These are phyloP conservation scores for Cheirogaleus medius DNA, from an alignment of 2,113 vertebrate species.

Conservation along the genomic window DNA sequence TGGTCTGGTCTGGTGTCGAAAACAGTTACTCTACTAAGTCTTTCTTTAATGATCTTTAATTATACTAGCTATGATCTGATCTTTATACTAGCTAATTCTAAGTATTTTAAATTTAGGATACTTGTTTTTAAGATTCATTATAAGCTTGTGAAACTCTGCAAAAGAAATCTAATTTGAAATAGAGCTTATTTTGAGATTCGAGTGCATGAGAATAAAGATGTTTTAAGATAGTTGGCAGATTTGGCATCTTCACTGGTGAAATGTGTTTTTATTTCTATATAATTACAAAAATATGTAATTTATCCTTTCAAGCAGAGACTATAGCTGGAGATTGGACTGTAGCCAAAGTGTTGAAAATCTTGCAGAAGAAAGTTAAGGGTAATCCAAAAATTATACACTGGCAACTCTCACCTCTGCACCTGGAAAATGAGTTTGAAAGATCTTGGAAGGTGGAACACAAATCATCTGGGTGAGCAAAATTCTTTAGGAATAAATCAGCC, in stretches of 20 bases:
- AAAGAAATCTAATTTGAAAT: conserved; percentile 49
- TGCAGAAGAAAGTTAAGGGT: conserved; percentile 61
- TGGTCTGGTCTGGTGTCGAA: neutral
- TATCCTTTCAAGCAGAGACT: conserved; percentile 68
- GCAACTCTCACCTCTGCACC: conserved; percentile 77
- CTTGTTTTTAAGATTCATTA: conserved; percentile 40
- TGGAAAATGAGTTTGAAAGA: conserved; percentile 71
- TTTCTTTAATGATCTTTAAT: conserved; percentile 21
- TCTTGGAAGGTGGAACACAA: conserved; percentile 66
- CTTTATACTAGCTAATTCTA: neutral
- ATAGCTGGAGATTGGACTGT: conserved; percentile 52
- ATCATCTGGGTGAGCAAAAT: conserved; percentile 70
- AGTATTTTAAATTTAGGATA: conserved; percentile 43
- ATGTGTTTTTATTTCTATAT: conserved; percentile 75
- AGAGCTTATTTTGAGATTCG: conserved; percentile 62
- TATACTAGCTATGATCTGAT: neutral
- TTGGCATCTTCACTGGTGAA: conserved; percentile 48
- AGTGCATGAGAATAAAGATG: conserved; percentile 54
- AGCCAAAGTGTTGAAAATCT: conserved; percentile 66
- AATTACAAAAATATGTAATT: conserved; percentile 79
- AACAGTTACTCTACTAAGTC: neutral
- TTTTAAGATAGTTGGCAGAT: conserved; percentile 63
- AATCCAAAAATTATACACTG: conserved; percentile 77
- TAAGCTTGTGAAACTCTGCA: conserved; percentile 13
- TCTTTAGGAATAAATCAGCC: conserved; percentile 74